Evolutionary conservation across 2,888 invertebrate genomes (phyloP), one percentile per base, ranked within the genome.

Genomic region (Cynaeus angustus): DNA sequence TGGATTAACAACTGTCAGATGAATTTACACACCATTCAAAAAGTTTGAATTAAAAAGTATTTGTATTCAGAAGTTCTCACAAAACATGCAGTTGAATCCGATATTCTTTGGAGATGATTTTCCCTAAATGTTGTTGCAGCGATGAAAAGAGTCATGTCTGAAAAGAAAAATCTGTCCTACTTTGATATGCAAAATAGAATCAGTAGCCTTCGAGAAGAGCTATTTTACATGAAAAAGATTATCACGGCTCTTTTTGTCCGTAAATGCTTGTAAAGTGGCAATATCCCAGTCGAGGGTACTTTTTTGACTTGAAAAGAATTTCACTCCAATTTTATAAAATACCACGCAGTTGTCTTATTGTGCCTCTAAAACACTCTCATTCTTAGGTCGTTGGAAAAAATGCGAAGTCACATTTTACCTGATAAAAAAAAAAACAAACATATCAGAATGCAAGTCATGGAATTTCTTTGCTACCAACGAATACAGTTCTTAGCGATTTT

Each of bases 251-350:
- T 68, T 68, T 68, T 68, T 68, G 68, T 68, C 46, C 61, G 68
- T 61, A 67, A 67, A 67, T 67, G 50, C 67, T 67, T 67, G 67
- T 67, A 68, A 68, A 68, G 68, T 68, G 61, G 68, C 61, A 68
- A 61, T 68, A 68, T 68, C 61, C 61, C 68, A 68, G 68, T 53
- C 68, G 10, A 53, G 53, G 61, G 53, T 28, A 45, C 21, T 68
- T 67, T 67, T 67, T 38, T 62, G n/a, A 16, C 41, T 6, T 16
- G 21, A 64, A 30, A 64, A 30, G 65, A 53, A 55, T 65, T 65
- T 61, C 52, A 45, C 43, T 59, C 55, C 53, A 14, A 45, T 45
- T 53, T 45, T 53, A 53, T 55, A 53, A 65, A 65, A 65, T 65
- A 65, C 26, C 65, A 13, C 43, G 28, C 64, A 38, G 62, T 48